Percentiles rank a stretch among this genome's conserved stretches.
These are phyloP conservation scores for Plutomurus gul DNA, from an alignment of 1,140 invertebrate species.

Conservation along the genomic window DNA sequence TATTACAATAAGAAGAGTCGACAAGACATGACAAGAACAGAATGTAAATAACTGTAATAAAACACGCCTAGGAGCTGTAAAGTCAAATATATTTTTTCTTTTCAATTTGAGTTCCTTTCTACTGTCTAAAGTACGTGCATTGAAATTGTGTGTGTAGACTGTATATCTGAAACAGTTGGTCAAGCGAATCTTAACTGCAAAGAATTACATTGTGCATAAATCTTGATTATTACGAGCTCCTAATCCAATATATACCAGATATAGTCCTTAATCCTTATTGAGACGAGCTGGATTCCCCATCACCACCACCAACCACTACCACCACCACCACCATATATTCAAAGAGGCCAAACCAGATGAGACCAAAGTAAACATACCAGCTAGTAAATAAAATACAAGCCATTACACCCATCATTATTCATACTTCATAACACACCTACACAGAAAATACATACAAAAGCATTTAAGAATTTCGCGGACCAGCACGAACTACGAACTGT, in stretches of 20 bases:
- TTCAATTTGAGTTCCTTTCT: background rate
- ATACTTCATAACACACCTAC: conserved; percentile 1
- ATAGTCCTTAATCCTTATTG: background rate
- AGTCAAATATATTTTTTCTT: background rate
- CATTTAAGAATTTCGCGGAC: too few relatives aligned
- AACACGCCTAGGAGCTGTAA: background rate
- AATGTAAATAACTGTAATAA: background rate
- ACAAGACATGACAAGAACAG: background rate
- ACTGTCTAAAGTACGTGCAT: too few relatives aligned
- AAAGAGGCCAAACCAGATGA: too few relatives aligned
- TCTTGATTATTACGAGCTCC: background rate
- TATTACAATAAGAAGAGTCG: too few relatives aligned
- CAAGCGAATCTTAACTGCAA: background rate
- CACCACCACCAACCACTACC: too few relatives aligned
- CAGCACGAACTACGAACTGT: too few relatives aligned
- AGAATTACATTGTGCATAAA: background rate
- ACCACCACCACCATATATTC: too few relatives aligned
- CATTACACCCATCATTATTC: conserved; percentile 1
- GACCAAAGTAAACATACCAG: background rate
- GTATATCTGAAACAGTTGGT: background rate
- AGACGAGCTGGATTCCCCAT: too few relatives aligned
- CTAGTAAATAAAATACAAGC: background rate
- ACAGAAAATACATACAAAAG: too few relatives aligned
- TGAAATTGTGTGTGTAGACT: background rate
- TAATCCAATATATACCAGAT: background rate